Base-by-base conservation (phyloP, 2,888 invertebrate genomes). In the Drosophila ezoana region DNA sequence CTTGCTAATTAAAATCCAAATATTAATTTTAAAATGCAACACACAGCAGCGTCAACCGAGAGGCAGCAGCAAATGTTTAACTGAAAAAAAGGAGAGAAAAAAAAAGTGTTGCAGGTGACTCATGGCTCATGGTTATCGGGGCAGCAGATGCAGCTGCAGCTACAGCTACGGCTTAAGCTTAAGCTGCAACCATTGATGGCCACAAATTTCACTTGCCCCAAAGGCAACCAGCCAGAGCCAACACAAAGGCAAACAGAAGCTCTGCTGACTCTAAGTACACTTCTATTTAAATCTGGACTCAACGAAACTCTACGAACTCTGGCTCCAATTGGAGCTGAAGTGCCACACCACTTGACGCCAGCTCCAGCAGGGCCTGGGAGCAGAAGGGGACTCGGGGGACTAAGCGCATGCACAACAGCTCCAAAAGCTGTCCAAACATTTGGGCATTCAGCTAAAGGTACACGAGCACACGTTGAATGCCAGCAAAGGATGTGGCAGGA, bases 1-100 rank as follows among this genome's bases (percentile, higher is more conserved):
- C 80, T 68, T 85, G 84, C 85, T 84, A 84, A 84, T 84, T 84
- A 84, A 84, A 84, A 87, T 84, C 82, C 84, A 84, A 84, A 84
- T 84, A 84, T 87, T 87, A 84, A 84, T 80, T 85, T 85, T 81
- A 77, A 84, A 84, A 81, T 81, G 85, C 85, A 87, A 65, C 79
- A 65, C 63, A 62, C 18, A 18, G 8, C 28, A n/a, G 16, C 38
- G 9, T n/a, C 5, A 14, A 14, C 14, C 14, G 16, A 9, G 38
- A 28, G 16, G 16, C 16, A 9, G 37, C 33, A 33, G 41, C 18
- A 60, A 70, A 61, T 60, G 51, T 54, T 57, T 40, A 71, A 59
- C 45, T n/a, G n/a, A 44, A 43, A 38, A 41, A 6, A 32, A 35
- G 10, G 16, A 16, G 9, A 16, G 14, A 28, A 13, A 16, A 28